phyloP scores from a whole-genome alignment of 1,140 invertebrate species.

The Sogatella furcifera region DNA sequence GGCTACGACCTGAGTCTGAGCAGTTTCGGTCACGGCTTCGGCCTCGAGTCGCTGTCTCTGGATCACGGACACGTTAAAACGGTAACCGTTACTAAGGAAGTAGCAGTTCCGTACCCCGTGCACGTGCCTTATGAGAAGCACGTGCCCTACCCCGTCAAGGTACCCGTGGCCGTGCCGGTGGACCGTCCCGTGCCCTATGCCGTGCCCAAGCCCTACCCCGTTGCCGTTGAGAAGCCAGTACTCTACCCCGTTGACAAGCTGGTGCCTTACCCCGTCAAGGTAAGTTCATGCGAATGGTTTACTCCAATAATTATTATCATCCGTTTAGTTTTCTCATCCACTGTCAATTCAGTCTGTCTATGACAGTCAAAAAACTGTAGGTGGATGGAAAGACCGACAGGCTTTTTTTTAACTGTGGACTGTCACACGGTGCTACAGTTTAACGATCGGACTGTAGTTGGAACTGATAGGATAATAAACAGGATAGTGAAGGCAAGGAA shows the following conservation, averaged over 20 bases:
- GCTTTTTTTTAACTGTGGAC: too few species aligned
- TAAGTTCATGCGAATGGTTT: slow-evolving; percentile 18
- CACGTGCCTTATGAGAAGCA: slow-evolving; percentile 33
- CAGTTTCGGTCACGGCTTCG: slow-evolving; percentile 31
- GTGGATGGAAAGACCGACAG: too few species aligned
- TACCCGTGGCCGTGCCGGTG: slow-evolving; percentile 46
- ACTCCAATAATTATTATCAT: too few species aligned
- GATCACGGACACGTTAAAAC: slow-evolving; percentile 41
- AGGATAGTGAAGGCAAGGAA: too few species aligned
- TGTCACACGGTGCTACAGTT: too few species aligned
- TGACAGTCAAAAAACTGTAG: too few species aligned
- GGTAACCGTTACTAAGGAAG: slow-evolving; percentile 55
- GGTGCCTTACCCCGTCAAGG: slow-evolving; percentile 44
- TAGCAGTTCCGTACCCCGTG: slow-evolving; percentile 56
- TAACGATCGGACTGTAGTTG: too few species aligned
- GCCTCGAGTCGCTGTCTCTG: slow-evolving; percentile 15
- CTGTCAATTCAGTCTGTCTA: too few species aligned
- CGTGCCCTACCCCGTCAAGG: slow-evolving; percentile 47
- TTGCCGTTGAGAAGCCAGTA: slow-evolving; percentile 56
- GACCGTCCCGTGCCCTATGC: slow-evolving; percentile 32
- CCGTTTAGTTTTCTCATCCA: too few species aligned
- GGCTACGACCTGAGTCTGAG: slow-evolving; percentile 15
- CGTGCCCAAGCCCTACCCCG: slow-evolving; percentile 37
- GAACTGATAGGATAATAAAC: too few species aligned
- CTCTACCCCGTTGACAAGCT: slow-evolving; percentile 55